Conservation (phyloP, 2,888 invertebrate genomes). For the Amblyteles armatorius region DNA sequence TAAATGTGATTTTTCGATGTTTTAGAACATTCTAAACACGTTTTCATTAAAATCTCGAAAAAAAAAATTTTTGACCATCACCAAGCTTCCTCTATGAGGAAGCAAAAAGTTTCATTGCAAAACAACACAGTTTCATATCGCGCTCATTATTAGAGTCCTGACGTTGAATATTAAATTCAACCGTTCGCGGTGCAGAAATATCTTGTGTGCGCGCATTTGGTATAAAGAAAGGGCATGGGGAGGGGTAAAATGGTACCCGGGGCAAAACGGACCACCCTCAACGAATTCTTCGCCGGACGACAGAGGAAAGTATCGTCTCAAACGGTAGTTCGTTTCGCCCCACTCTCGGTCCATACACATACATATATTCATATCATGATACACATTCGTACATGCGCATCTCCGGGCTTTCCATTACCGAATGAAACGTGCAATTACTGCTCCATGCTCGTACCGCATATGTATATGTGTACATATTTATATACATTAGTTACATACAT, state of each 20-base stretch:
- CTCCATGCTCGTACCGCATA: conserved; percentile 21
- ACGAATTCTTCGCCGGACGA: background rate
- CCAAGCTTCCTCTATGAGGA: too few species aligned
- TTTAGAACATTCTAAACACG: too few species aligned
- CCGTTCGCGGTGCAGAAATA: background rate
- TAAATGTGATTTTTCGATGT: too few species aligned
- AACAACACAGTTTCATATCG: background rate
- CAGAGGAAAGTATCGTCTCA: too few species aligned
- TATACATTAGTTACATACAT: too few species aligned
- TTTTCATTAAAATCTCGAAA: too few species aligned
- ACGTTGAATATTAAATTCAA: conserved; percentile 31
- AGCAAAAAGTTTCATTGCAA: conserved; percentile 2
- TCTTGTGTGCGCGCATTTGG: background rate
- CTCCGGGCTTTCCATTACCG: conserved; percentile 52
- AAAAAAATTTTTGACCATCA: too few species aligned
- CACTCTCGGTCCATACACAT: background rate
- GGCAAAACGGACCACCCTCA: too few species aligned
- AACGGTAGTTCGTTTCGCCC: background rate
- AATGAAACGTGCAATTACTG: conserved; percentile 57
- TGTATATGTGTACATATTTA: background rate
- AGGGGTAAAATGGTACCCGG: too few species aligned
- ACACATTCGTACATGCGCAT: background rate
- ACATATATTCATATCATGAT: background rate
- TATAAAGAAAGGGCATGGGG: too few species aligned
- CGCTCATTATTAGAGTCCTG: conserved; percentile 27